phyloP scores from a whole-genome alignment of 2,797 vertebrate species.

The Monodelphis domestica region DNA sequence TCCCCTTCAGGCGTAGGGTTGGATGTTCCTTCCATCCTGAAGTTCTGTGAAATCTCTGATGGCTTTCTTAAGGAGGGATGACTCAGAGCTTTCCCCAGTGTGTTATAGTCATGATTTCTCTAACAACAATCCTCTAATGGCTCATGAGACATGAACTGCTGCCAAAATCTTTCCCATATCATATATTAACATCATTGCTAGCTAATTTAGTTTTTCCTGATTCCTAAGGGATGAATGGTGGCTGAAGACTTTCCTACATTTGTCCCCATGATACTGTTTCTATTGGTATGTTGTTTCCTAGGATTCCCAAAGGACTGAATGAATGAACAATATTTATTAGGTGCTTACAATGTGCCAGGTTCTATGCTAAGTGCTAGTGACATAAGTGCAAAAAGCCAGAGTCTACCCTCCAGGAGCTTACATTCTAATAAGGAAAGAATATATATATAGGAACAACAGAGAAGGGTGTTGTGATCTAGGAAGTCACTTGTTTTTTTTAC shows the following conservation, averaged over 20 bases:
- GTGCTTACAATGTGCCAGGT: not conserved
- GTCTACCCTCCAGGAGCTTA: not conserved
- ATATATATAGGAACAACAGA: not conserved
- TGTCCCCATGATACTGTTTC: not conserved
- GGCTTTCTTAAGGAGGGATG: not conserved
- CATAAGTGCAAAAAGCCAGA: not conserved
- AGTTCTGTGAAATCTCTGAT: not conserved
- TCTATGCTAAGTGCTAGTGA: not conserved
- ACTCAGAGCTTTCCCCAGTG: not conserved
- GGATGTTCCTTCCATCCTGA: not conserved
- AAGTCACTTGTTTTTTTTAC: not conserved
- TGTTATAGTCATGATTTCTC: not conserved
- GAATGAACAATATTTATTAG: not conserved
- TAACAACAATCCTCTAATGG: not conserved
- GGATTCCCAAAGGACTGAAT: not conserved
- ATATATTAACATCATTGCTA: not conserved
- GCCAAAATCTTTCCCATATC: not conserved
- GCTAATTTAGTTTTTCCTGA: not conserved
- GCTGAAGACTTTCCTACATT: not conserved
- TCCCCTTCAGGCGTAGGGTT: not conserved
- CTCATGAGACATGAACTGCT: not conserved
- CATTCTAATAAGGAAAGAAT: not conserved
- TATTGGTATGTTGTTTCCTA: not conserved
- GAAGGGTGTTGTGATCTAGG: not conserved
- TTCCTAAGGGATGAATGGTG: not conserved